These are phyloP conservation scores for Pristiophorus japonicus DNA, from an alignment of 2,113 vertebrate genomes.

Conservation along the genomic window DNA sequence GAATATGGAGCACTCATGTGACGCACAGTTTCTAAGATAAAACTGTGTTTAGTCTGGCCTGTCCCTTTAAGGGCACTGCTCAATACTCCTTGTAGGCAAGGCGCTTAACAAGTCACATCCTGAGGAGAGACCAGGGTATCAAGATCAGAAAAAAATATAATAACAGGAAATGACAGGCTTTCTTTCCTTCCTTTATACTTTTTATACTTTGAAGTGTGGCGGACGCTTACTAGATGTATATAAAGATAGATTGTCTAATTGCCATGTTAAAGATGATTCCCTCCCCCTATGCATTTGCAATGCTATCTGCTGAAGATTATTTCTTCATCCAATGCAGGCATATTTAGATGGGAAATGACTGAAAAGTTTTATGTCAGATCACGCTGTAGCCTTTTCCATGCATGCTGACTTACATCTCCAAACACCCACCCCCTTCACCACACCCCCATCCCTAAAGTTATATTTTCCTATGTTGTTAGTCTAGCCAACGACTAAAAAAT, in stretches of 20 bases:
- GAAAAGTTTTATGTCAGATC: neutral
- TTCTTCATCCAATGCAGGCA: neutral
- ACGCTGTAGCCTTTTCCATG: neutral
- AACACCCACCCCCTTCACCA: neutral
- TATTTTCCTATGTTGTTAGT: neutral
- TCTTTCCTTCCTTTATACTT: neutral
- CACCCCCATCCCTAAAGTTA: neutral
- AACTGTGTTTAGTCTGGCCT: neutral
- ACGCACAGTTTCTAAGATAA: neutral
- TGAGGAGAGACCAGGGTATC: neutral
- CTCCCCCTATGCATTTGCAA: neutral
- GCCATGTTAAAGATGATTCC: neutral
- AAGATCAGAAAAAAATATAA: slow-evolving; percentile 18
- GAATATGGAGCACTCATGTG: neutral
- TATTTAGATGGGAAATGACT: neutral
- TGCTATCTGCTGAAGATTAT: neutral
- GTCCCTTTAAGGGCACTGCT: neutral
- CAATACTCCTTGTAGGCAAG: neutral
- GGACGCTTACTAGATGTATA: neutral
- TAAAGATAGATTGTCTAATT: slow-evolving; percentile 21
- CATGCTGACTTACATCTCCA: neutral
- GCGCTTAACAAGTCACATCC: no score
- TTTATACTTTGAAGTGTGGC: neutral
- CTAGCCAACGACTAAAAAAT: neutral
- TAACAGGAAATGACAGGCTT: neutral